A percentile compares a stretch with the other conserved stretches of the same genome.
Conservation (phyloP, 2,797 vertebrate genomes). For the Meriones psammophilus region DNA sequence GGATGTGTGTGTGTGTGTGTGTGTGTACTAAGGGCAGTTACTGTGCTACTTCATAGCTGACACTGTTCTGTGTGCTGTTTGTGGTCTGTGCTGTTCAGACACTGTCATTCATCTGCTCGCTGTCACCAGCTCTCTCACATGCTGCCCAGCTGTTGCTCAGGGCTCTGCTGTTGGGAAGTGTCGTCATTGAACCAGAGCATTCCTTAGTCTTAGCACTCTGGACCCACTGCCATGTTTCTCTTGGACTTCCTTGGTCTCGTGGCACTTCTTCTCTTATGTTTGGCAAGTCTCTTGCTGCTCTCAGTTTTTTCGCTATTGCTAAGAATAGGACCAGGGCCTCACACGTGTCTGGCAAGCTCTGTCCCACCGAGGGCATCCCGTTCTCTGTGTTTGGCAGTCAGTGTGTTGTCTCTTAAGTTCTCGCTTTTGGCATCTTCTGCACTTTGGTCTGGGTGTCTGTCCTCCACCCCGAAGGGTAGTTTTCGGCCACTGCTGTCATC, state of each 20-base stretch:
- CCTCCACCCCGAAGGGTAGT: neutral
- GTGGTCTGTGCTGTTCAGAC: neutral
- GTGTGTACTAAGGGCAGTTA: no score
- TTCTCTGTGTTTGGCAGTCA: neutral
- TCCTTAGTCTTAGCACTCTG: neutral
- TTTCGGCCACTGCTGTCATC: neutral
- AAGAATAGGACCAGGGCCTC: neutral
- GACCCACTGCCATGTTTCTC: neutral
- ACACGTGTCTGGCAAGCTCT: neutral
- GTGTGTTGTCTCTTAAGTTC: neutral
- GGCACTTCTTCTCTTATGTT: neutral
- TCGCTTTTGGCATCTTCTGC: neutral
- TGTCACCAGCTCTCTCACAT: neutral
- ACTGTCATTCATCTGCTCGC: neutral
- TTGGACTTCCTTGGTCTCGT: neutral
- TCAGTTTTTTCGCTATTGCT: neutral
- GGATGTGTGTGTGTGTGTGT: neutral
- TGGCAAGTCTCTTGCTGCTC: neutral
- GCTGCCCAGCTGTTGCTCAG: neutral
- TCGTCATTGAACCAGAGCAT: neutral
- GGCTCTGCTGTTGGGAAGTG: neutral
- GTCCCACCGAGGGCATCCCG: no score
- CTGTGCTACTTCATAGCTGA: neutral
- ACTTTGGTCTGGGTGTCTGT: neutral
- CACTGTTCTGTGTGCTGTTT: neutral